Conservation (phyloP, 2,113 vertebrate species). For the Hemiprocne comata region DNA sequence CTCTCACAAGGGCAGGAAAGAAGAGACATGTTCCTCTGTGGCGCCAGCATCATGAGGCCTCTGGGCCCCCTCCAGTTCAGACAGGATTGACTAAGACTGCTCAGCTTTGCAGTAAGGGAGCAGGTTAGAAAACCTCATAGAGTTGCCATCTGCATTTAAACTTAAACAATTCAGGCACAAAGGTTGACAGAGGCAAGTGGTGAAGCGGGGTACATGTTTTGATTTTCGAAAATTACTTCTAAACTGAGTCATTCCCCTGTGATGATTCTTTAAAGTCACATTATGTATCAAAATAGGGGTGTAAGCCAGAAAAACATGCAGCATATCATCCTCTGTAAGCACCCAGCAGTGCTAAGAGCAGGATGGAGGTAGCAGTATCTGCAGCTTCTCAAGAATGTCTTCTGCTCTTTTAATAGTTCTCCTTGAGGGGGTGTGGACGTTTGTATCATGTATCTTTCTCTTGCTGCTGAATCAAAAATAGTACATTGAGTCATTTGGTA, state of each 20-base stretch:
- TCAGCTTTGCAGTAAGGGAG: not conserved
- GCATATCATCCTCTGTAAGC: not conserved
- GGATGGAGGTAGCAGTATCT: not conserved
- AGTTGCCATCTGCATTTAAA: not conserved
- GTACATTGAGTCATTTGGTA: slow-evolving; percentile 36
- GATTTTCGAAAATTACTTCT: not conserved
- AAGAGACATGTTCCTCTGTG: not conserved
- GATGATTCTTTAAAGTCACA: not conserved
- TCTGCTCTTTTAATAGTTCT: slow-evolving; percentile 70
- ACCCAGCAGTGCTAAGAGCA: not conserved
- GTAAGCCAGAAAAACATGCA: not conserved
- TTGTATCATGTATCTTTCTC: slow-evolving; percentile 49
- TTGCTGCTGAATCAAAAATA: slow-evolving; percentile 57
- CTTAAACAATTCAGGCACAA: not conserved
- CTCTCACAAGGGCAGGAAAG: not conserved
- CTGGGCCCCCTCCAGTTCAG: not conserved
- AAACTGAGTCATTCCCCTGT: not conserved
- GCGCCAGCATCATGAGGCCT: rapidly evolving
- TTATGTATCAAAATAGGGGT: not conserved
- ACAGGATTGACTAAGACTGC: not conserved
- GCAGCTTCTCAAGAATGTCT: slow-evolving; percentile 61
- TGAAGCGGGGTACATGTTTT: not conserved
- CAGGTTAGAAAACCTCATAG: not conserved
- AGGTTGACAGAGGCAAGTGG: not conserved
- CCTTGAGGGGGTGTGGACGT: not conserved